Conservation (phyloP, 2,888 invertebrate species). For the Herminia tarsipennalis region DNA sequence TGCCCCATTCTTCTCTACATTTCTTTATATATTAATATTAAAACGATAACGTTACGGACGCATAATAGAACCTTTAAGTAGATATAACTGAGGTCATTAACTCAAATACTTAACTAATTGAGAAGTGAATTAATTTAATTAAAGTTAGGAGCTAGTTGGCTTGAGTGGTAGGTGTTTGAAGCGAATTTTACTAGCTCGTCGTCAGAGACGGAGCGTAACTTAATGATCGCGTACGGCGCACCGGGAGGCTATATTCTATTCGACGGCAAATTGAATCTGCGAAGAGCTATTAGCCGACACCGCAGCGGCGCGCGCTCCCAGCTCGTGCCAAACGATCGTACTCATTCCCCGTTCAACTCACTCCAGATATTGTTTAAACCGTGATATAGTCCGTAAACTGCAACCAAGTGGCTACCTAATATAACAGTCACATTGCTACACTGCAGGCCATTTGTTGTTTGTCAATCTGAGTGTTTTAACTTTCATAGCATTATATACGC, state of each 20-base stretch:
- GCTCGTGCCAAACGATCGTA: slow-evolving; percentile 72
- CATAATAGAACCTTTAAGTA: slow-evolving; percentile 23
- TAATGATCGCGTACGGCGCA: slow-evolving; percentile 78
- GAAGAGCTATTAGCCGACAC: slow-evolving; percentile 82
- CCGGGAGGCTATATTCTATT: slow-evolving; percentile 78
- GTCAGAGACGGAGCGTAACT: slow-evolving; percentile 70
- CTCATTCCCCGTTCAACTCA: slow-evolving; percentile 61
- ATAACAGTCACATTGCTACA: slow-evolving; percentile 54
- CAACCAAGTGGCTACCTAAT: slow-evolving; percentile 51
- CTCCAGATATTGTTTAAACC: slow-evolving; percentile 63
- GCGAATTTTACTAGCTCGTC: slow-evolving; percentile 60
- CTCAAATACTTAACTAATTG: slow-evolving; percentile 42
- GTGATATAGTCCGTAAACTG: slow-evolving; percentile 59
- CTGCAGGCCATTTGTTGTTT: too few species aligned
- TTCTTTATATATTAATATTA: neutral
- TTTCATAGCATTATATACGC: neutral
- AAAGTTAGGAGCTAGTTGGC: slow-evolving; percentile 50
- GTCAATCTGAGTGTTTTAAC: too few species aligned
- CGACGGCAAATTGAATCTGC: slow-evolving; percentile 81
- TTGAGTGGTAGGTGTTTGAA: slow-evolving; percentile 60
- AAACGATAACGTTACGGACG: neutral
- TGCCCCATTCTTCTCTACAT: too few species aligned
- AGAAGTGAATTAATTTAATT: slow-evolving; percentile 51
- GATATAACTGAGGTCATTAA: slow-evolving; percentile 39
- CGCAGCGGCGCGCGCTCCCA: slow-evolving; percentile 65